Percentiles rank a stretch among this genome's conserved stretches.
Evolutionary conservation across 2,113 vertebrate species (phyloP).

Genomic region (Hoplias malabaricus): DNA sequence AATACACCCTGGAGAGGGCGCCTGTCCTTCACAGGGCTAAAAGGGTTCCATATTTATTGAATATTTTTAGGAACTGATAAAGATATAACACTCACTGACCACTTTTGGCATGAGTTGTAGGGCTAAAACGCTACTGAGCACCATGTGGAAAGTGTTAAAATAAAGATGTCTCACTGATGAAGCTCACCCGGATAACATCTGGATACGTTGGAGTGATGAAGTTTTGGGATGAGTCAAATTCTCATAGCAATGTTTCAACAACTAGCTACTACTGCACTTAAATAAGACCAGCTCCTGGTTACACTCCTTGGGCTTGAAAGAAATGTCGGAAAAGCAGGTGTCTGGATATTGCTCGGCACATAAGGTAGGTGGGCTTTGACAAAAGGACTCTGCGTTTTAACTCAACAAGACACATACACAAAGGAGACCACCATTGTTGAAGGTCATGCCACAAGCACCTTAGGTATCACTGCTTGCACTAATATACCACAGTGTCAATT

Average conservation of each 20-base stretch:
- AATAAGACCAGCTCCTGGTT: background rate
- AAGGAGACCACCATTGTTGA: background rate
- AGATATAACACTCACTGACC: too few species aligned
- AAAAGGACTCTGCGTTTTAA: background rate
- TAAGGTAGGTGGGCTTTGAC: background rate
- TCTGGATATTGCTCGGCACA: background rate
- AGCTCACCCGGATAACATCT: too few species aligned
- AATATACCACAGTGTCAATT: conserved; percentile 29
- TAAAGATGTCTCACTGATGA: too few species aligned
- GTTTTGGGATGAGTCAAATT: background rate
- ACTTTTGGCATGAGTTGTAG: too few species aligned
- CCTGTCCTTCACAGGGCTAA: too few species aligned
- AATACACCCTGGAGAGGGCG: too few species aligned
- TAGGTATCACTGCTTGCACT: conserved; percentile 21
- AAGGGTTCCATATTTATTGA: too few species aligned
- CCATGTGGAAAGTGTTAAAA: too few species aligned
- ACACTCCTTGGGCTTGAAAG: background rate
- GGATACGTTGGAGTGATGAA: too few species aligned
- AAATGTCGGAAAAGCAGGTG: background rate
- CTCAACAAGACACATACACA: background rate
- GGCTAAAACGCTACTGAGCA: too few species aligned
- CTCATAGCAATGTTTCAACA: background rate
- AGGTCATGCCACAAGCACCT: conserved; percentile 19
- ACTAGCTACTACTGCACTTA: background rate
- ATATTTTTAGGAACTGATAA: too few species aligned